phyloP scores from a whole-genome alignment of 2,797 vertebrate genomes.

The Argyrosomus regius region DNA sequence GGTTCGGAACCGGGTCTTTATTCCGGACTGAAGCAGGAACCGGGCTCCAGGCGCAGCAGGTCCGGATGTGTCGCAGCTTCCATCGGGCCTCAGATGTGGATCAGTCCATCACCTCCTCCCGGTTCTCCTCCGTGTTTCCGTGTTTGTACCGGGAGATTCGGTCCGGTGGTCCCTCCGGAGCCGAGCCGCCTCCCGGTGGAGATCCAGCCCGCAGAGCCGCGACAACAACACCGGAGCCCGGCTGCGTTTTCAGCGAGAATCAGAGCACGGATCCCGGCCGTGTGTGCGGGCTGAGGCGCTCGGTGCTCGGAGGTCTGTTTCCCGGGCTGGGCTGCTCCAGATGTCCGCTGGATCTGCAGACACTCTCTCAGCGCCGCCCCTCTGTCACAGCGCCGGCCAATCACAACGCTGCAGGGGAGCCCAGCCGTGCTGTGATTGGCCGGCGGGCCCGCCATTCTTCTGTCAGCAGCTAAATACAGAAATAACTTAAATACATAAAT shows the following conservation, averaged over 20 bases:
- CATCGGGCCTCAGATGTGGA: slow-evolving; percentile 64
- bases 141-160: slow-evolving; percentile 28
- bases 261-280: not conserved
- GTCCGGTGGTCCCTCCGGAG: slow-evolving; percentile 17
- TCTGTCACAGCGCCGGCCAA: slow-evolving; percentile 33
- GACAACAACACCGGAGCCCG: slow-evolving; percentile 8
- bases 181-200: slow-evolving; percentile 18
- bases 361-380: slow-evolving; percentile 62
- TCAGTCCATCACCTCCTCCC: slow-evolving; percentile 56
- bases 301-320: slow-evolving; percentile 25
- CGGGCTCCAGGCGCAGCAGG: slow-evolving; percentile 35
- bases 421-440: slow-evolving; percentile 40
- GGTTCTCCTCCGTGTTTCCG: slow-evolving; percentile 33
- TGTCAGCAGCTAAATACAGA: slow-evolving; percentile 65
- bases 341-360: slow-evolving; percentile 73
- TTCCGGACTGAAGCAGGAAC: slow-evolving; percentile 14
- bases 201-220: not conserved
- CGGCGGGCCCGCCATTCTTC: slow-evolving; percentile 22
- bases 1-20: slow-evolving; percentile 1
- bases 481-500: slow-evolving; percentile 72
- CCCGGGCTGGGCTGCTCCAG: slow-evolving; percentile 67
- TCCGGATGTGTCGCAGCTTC: slow-evolving; percentile 70
- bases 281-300: slow-evolving; percentile 5
- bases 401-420: slow-evolving; percentile 4
- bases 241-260: not conserved